A percentile compares a stretch with the other conserved stretches of the same genome.
Evolutionary conservation across 2,113 vertebrate species (phyloP).

Genomic region (Ovis canadensis): DNA sequence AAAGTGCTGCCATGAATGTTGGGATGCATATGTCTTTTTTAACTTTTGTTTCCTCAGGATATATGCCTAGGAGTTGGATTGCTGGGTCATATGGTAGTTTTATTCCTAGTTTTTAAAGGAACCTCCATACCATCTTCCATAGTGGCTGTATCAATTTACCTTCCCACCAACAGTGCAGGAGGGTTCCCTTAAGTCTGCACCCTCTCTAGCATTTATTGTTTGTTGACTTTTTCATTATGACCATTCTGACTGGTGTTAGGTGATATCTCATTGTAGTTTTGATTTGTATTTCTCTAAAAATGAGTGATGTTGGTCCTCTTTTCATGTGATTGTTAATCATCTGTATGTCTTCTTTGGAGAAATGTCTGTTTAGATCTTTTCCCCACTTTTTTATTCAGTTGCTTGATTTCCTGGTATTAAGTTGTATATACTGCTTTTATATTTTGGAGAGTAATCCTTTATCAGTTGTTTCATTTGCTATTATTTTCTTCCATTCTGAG

Average conservation of each 20-base stretch:
- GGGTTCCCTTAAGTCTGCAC: background rate
- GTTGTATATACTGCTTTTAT: background rate
- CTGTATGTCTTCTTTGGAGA: background rate
- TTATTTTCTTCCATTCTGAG: background rate
- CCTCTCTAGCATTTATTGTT: background rate
- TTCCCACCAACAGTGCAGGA: background rate
- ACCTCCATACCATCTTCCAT: background rate
- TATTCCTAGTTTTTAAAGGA: background rate
- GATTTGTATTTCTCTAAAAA: background rate
- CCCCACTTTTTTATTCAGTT: background rate
- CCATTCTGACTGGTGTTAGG: background rate
- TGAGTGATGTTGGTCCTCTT: background rate
- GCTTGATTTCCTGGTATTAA: background rate
- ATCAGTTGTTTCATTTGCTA: background rate
- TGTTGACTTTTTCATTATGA: background rate
- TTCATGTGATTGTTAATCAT: background rate
- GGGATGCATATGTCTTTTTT: background rate
- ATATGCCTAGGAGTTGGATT: background rate
- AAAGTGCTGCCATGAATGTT: background rate
- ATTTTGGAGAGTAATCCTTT: background rate
- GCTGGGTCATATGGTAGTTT: background rate
- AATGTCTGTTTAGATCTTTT: background rate
- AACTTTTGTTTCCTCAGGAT: background rate
- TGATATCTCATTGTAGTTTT: background rate
- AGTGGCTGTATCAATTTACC: background rate